Base-by-base conservation (phyloP, 1,140 invertebrate species). In the Drosophila navojoa region DNA sequence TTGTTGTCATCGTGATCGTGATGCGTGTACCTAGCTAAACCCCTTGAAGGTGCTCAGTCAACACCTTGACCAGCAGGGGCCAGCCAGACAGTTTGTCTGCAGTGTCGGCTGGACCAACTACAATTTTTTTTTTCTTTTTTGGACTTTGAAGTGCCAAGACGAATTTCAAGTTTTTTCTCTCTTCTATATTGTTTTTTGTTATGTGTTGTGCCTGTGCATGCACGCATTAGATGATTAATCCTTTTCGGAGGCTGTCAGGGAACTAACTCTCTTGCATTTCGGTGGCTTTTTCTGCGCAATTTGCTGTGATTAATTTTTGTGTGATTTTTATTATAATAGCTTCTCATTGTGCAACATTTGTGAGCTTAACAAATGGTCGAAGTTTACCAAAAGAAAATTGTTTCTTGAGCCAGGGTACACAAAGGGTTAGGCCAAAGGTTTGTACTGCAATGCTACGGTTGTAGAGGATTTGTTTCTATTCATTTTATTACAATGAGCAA, bases 261-360 rank as follows among this genome's bases (percentile, higher is more conserved):
- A 75, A 66, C 47, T 71, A 75, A 66, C 47, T 71, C 32, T 32
- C 32, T 32, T 71, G 69, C 52, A 73, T 77, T 76, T 66, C 71
- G 82, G 82, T 87, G 62, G 69, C 50, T 81, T 86, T 87, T 86
- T 82, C 67, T 86, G 82, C 82, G 82, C 82, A 86, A 86, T 86
- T 86, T 86, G 82, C 79, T 87, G 66, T 86, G 82, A 86, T 86
- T 86, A 86, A 86, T 86, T 87, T 61, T 80, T 77, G 77, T 77
- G 71, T 67, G 78, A 86, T 76, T 82, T 73, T 68, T 53, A 53
- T 53, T 29, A 53, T 53, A 15, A 55, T 79, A 59, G 49, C 61
- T 45, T 19, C 22, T 19, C 58, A 76, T 79, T 70, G 70, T 79
- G 27, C 59, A 15, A 71, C 32, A 32, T 32, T 32, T 9, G 9